phyloP scores from a whole-genome alignment of 2,888 invertebrate genomes.

The Atrina japonica region DNA sequence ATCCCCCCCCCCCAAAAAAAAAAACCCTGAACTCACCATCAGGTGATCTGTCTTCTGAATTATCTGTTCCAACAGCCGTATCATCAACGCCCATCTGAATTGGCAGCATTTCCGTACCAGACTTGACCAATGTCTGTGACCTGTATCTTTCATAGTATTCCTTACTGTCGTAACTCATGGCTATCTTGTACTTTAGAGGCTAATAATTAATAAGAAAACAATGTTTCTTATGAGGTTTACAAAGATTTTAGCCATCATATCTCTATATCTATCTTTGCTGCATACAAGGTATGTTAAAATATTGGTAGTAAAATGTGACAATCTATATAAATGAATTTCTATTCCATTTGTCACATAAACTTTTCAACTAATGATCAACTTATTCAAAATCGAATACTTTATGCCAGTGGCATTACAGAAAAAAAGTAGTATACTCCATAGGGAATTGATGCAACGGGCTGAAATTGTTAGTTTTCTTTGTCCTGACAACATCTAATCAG shows the following conservation, averaged over 20 bases:
- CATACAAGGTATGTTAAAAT: too few species aligned
- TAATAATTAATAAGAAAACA: constrained; percentile 84
- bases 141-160: constrained; percentile 86
- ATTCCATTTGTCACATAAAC: not conserved
- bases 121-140: constrained; percentile 72
- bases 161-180: constrained; percentile 95
- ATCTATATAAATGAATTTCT: not conserved
- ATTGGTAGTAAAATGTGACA: not conserved
- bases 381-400: too few species aligned
- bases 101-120: constrained; percentile 72
- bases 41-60: constrained; percentile 59
- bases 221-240: too few species aligned
- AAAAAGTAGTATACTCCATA: too few species aligned
- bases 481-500: too few species aligned
- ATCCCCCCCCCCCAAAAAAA: too few species aligned
- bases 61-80: constrained; percentile 55
- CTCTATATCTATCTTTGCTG: too few species aligned
- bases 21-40: constrained; percentile 67
- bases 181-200: constrained; percentile 94
- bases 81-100: constrained; percentile 66
- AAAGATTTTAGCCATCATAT: too few species aligned
- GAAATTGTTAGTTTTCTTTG: too few species aligned
- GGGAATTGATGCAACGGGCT: too few species aligned
- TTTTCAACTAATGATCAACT: not conserved
- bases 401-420: too few species aligned